Percentiles rank a stretch among this genome's conserved stretches.
Conservation (phyloP, 2,797 vertebrate species). For the Triplophysa yarkandensis region DNA sequence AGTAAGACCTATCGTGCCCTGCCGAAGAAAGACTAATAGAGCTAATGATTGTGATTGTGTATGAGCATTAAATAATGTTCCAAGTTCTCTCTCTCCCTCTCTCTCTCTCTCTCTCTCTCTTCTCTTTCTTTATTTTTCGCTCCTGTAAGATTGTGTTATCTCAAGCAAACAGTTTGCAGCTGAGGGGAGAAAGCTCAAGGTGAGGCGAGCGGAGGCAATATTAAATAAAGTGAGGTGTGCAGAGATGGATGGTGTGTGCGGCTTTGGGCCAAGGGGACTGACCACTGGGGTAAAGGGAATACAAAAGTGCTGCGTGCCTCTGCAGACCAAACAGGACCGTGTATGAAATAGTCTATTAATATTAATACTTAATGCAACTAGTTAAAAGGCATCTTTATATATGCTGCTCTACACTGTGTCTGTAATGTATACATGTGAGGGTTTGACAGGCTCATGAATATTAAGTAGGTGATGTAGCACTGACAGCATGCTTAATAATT, state of each 20-base stretch:
- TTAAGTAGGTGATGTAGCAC: neutral
- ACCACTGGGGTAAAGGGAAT: slow-evolving; percentile 21
- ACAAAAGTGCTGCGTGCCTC: neutral
- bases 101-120: too few relatives aligned
- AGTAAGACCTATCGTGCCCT: slow-evolving; percentile 25
- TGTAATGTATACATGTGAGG: neutral
- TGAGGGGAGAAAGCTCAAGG: slow-evolving; percentile 70
- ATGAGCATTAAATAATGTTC: slow-evolving; percentile 38
- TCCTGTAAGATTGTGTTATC: slow-evolving; percentile 67
- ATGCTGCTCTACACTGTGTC: neutral
- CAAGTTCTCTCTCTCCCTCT: neutral
- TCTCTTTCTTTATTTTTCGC: slow-evolving; percentile 37
- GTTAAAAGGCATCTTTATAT: neutral
- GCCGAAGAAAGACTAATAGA: slow-evolving; percentile 38
- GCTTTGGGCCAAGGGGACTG: slow-evolving; percentile 30
- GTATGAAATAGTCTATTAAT: neutral
- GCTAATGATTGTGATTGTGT: slow-evolving; percentile 53
- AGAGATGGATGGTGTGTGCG: slow-evolving; percentile 42
- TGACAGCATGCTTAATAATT: neutral
- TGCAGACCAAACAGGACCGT: neutral
- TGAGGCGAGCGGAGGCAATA: slow-evolving; percentile 67
- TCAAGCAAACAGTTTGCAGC: slow-evolving; percentile 66
- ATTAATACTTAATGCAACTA: neutral
- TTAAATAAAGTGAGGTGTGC: slow-evolving; percentile 59
- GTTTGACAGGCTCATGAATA: neutral